These are phyloP conservation scores for Semibalanus balanoides DNA, from an alignment of 1,140 invertebrate species.

Conservation along the genomic window DNA sequence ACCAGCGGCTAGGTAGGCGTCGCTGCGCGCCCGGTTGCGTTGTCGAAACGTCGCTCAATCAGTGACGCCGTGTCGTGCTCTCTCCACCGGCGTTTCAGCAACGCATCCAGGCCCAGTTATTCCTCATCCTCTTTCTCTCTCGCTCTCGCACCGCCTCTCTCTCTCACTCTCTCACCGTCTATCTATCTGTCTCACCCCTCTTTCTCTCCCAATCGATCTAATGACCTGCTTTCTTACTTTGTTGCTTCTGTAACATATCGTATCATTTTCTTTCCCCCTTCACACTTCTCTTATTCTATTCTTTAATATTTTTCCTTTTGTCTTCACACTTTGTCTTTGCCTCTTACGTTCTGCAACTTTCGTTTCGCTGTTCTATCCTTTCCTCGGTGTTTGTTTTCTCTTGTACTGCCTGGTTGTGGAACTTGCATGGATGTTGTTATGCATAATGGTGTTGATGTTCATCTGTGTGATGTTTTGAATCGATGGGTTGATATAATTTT, in stretches of 20 bases:
- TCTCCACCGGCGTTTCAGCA: background rate
- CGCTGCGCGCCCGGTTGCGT: background rate
- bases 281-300: background rate
- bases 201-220: background rate
- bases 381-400: background rate
- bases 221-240: too few relatives aligned
- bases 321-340: background rate
- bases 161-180: background rate
- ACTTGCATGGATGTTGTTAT: too few relatives aligned
- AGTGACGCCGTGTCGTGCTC: background rate
- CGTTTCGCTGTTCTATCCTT: background rate
- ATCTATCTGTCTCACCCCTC: background rate
- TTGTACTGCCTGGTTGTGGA: too few relatives aligned
- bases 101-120: background rate
- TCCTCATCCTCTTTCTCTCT: background rate
- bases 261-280: too few relatives aligned
- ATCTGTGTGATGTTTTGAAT: too few relatives aligned
- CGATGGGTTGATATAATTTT: too few relatives aligned
- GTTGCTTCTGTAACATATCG: too few relatives aligned
- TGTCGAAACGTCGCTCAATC: conserved; percentile 1
- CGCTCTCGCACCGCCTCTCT: background rate
- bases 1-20: conserved; percentile 20
- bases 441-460: too few relatives aligned
- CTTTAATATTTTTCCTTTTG: background rate
- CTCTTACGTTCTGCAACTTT: background rate